These are phyloP conservation scores for Alloscopus bannaensis DNA, from an alignment of 2,888 invertebrate genomes.

Conservation along the genomic window DNA sequence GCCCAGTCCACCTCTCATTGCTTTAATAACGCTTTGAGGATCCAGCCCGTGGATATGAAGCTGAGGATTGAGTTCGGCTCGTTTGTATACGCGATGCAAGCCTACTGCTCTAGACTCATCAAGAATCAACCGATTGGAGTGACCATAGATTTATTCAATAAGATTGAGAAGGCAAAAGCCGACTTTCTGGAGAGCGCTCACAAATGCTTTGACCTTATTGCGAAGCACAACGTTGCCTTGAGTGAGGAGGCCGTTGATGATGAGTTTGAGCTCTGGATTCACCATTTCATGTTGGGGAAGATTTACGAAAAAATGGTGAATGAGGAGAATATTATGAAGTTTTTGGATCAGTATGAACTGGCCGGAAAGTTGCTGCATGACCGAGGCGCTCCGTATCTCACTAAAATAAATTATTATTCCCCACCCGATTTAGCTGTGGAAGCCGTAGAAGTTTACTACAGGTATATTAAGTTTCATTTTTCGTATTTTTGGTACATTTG, in stretches of 20 bases:
- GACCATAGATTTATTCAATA: constrained; percentile 77
- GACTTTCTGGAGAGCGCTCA: constrained; percentile 87
- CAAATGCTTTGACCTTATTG: constrained; percentile 82
- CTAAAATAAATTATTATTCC: constrained; percentile 89
- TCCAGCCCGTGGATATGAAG: constrained; percentile 84
- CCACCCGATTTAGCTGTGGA: constrained; percentile 91
- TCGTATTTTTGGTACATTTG: constrained; percentile 21
- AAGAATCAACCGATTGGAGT: constrained; percentile 78
- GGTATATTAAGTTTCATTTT: constrained; percentile 57
- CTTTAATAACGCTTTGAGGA: constrained; percentile 86
- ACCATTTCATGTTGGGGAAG: constrained; percentile 97
- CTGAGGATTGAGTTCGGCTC: constrained; percentile 95
- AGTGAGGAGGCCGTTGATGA: constrained; percentile 76
- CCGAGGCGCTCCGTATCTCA: constrained; percentile 88
- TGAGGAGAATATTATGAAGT: constrained; percentile 83
- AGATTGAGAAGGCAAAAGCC: constrained; percentile 85
- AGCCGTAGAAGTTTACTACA: constrained; percentile 82
- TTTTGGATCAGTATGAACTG: constrained; percentile 86
- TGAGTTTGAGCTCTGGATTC: constrained; percentile 92
- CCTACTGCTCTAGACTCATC: constrained; percentile 90
- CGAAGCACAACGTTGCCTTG: constrained; percentile 76
- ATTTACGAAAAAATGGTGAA: constrained; percentile 86
- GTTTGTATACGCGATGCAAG: constrained; percentile 92
- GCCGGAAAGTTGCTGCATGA: constrained; percentile 86
- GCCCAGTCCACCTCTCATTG: constrained; percentile 86